A percentile compares a stretch with the other conserved stretches of the same genome.
These are phyloP conservation scores for Thymelicus acteon DNA, from an alignment of 2,888 invertebrate genomes.

Conservation along the genomic window DNA sequence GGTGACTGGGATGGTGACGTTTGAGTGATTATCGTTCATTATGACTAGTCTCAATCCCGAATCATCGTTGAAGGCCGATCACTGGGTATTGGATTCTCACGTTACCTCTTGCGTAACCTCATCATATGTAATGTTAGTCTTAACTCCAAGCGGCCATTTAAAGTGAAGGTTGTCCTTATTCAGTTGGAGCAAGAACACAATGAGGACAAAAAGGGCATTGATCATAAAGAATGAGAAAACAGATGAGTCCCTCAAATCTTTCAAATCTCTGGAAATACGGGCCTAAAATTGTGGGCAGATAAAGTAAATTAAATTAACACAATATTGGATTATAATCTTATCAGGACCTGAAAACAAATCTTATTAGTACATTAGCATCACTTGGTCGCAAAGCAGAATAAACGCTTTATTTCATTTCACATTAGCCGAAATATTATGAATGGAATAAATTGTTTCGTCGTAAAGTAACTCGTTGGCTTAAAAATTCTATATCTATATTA, in stretches of 20 bases:
- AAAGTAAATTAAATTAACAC: slow-evolving; percentile 43
- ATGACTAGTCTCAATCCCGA: slow-evolving; percentile 52
- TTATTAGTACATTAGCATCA: slow-evolving; percentile 23
- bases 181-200: slow-evolving; percentile 98
- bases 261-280: slow-evolving; percentile 95
- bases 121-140: slow-evolving; percentile 96
- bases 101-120: slow-evolving; percentile 96
- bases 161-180: slow-evolving; percentile 98
- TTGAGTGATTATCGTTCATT: slow-evolving; percentile 39
- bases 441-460: neutral
- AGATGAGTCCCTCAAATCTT: slow-evolving; percentile 97
- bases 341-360: slow-evolving; percentile 57
- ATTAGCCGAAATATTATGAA: neutral
- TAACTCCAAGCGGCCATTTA: slow-evolving; percentile 98
- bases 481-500: slow-evolving; percentile 63
- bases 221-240: slow-evolving; percentile 99
- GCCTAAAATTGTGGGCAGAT: slow-evolving; percentile 88
- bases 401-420: neutral
- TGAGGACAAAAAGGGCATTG: slow-evolving; percentile 99
- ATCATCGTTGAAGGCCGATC: slow-evolving; percentile 82
- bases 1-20: slow-evolving; percentile 79
- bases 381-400: neutral
- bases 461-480: too few relatives aligned
- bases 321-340: slow-evolving; percentile 32
- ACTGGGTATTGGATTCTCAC: slow-evolving; percentile 74